A percentile compares a stretch with the other conserved stretches of the same genome.
Evolutionary conservation across 2,797 vertebrate species (phyloP).

Genomic region (Miichthys miiuy): DNA sequence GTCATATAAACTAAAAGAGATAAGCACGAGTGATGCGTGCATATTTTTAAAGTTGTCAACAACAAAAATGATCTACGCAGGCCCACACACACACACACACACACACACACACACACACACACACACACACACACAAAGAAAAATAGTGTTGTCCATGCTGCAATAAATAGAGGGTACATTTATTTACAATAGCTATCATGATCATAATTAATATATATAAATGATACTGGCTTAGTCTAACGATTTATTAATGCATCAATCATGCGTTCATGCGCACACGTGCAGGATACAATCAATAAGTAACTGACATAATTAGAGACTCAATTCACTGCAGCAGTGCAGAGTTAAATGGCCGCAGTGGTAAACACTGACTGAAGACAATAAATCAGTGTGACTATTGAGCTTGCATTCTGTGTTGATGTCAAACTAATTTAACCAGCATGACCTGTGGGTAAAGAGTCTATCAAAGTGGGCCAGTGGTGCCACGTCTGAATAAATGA

Average conservation of each 20-base stretch:
- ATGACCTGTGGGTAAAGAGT: constrained; percentile 16
- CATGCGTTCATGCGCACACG: constrained; percentile 14
- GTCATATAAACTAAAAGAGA: neutral
- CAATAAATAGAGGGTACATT: constrained; percentile 4
- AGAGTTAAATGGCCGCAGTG: neutral
- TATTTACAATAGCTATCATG: constrained; percentile 10
- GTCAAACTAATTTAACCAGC: constrained; percentile 2
- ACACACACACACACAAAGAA: neutral
- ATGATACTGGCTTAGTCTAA: neutral
- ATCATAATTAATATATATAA: neutral
- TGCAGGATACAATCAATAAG: constrained; percentile 29
- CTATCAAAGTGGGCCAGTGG: neutral
- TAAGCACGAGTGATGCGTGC: neutral
- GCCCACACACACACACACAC: neutral
- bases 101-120: neutral
- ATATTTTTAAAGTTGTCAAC: neutral
- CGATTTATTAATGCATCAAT: constrained; percentile 37
- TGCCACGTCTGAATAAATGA: constrained; percentile 40
- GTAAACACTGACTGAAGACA: constrained; percentile 18
- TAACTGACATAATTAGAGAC: constrained; percentile 40
- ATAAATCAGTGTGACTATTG: constrained; percentile 23
- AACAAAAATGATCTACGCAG: neutral
- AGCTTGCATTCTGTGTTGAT: neutral
- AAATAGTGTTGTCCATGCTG: neutral
- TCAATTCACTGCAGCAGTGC: constrained; percentile 1